Base-by-base conservation (phyloP, 1,140 invertebrate genomes). In the Tribolium madens region DNA sequence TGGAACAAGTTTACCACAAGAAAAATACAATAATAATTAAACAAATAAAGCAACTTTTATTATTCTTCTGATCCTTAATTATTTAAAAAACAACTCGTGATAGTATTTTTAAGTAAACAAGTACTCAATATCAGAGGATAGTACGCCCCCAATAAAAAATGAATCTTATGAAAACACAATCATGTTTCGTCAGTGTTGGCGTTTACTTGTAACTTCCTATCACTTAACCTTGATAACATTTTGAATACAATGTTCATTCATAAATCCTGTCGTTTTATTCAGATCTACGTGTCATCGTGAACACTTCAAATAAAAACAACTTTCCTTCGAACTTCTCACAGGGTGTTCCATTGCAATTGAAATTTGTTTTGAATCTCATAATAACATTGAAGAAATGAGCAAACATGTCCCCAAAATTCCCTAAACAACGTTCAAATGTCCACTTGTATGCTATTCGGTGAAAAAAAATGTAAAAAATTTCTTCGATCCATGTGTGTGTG, bases 241-340 rank as follows among this genome's bases (percentile, higher is more conserved):
- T 64, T 33, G 57, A 64, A 64, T 64, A 64, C 57, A 64, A 64
- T 64, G 57, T 64, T 64, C 57, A 64, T 64, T 64, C 57, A 64
- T 64, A 64, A 64, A 64, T 64, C 21, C 57, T 10, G 26, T 64
- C 57, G 26, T 33, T 64, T 57, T 33, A 33, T 64, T 64, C 26
- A 9, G 10, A 64, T 31, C 26, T 31, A 64, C 57, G 57, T 64
- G 57, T 33, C 21, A 64, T 64, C 57, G 57, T 42, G n/a, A n/a
- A 42, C 36, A 42, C 36, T 42, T 26, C 0, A 26, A 26, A 1
- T 4, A 26, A 26, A 1, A 26, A 26, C 36, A 42, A 42, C 36
- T 31, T 6, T 31, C 26, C 6, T 31, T n/a, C n/a, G n/a, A n/a
- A n/a, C n/a, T n/a, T n/a, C n/a, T n/a, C n/a, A n/a, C n/a, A n/a